phyloP scores from a whole-genome alignment of 2,113 vertebrate genomes.

The Actinemys pallida region DNA sequence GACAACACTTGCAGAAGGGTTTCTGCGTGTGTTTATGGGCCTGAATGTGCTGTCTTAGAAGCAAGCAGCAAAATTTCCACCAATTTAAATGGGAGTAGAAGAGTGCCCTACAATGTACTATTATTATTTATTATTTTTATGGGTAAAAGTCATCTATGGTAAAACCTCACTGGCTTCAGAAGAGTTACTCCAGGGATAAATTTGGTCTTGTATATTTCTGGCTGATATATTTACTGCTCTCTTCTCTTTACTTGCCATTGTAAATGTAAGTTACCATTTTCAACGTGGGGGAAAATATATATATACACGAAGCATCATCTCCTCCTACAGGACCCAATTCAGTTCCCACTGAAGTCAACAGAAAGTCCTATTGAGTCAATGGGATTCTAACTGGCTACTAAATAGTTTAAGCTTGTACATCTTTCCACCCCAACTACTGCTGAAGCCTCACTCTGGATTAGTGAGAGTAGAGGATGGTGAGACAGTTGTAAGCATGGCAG shows the following conservation, averaged over 20 bases:
- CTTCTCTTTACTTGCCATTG: background rate
- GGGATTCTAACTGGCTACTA: background rate
- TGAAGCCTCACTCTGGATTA: background rate
- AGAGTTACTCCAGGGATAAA: background rate
- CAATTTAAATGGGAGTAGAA: background rate
- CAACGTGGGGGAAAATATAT: background rate
- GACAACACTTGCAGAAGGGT: background rate
- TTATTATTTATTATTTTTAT: background rate
- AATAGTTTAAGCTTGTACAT: constrained; percentile 22
- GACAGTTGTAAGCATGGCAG: constrained; percentile 26
- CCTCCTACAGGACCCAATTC: background rate
- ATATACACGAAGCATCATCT: background rate
- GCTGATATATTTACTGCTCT: background rate
- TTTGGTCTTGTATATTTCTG: background rate
- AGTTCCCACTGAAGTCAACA: background rate
- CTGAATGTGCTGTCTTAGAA: background rate
- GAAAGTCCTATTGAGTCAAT: background rate
- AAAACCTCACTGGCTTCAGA: background rate
- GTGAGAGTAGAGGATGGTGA: constrained; percentile 35
- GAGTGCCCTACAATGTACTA: background rate
- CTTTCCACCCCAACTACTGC: constrained; percentile 14
- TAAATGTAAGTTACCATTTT: background rate
- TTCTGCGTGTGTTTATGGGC: background rate
- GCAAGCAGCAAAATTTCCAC: background rate
- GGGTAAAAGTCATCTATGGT: background rate